Conservation (phyloP, 2,888 invertebrate genomes). For the Heliothis peltigera region DNA sequence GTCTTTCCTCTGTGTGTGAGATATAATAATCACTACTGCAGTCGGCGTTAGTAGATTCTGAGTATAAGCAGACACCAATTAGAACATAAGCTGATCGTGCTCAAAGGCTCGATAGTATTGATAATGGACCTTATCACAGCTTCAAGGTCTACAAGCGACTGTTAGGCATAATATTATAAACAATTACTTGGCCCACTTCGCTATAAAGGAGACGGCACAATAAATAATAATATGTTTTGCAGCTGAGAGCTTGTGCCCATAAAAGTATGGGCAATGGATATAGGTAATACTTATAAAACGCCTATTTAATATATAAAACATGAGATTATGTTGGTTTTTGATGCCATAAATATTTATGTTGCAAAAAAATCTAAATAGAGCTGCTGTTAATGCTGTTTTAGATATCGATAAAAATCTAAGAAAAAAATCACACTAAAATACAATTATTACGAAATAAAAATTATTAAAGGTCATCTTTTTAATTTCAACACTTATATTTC, state of each 20-base stretch:
- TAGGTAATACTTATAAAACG: neutral
- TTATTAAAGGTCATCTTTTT: neutral
- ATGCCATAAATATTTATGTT: neutral
- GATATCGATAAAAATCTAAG: too few relatives aligned
- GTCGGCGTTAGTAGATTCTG: too few relatives aligned
- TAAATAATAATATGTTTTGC: conserved; percentile 43
- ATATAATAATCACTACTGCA: too few relatives aligned
- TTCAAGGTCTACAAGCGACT: conserved; percentile 53
- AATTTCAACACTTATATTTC: neutral
- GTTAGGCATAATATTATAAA: conserved; percentile 59
- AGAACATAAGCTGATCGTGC: conserved; percentile 21
- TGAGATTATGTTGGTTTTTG: neutral
- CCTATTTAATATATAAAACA: neutral
- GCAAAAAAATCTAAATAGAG: neutral
- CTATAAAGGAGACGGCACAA: conserved; percentile 54
- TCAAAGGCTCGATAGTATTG: conserved; percentile 34
- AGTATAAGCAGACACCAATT: conserved; percentile 27
- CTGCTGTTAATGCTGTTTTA: neutral
- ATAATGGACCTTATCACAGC: conserved; percentile 56
- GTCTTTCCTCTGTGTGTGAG: too few relatives aligned
- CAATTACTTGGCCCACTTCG: conserved; percentile 61
- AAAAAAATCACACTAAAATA: too few relatives aligned
- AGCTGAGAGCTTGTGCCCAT: conserved; percentile 24
- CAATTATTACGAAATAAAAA: neutral
- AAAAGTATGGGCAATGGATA: conserved; percentile 15